Conservation (phyloP, 2,113 vertebrate genomes). For the Pluvialis apricaria region DNA sequence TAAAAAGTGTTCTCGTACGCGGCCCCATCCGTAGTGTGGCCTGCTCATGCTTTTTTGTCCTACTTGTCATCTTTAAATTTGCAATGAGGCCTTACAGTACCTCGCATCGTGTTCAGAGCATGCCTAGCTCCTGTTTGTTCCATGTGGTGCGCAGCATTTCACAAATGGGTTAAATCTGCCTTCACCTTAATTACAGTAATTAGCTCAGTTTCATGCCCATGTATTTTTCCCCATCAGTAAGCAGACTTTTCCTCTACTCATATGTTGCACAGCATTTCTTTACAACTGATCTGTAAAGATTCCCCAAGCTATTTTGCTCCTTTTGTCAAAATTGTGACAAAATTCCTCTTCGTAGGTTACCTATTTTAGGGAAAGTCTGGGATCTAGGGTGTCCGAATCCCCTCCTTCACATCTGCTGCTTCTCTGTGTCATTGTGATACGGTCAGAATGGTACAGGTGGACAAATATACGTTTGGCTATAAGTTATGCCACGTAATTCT, state of each 20-base stretch:
- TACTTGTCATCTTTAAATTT: not conserved
- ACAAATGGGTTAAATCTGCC: not conserved
- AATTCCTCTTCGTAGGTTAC: not conserved
- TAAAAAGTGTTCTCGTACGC: too few relatives aligned
- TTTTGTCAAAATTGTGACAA: not conserved
- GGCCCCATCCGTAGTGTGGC: not conserved
- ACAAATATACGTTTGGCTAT: rapidly evolving
- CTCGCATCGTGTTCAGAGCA: not conserved
- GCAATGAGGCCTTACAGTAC: not conserved
- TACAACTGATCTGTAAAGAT: too few relatives aligned
- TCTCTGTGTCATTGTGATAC: rapidly evolving
- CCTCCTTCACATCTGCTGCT: not conserved
- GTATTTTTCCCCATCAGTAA: not conserved
- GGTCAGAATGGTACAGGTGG: not conserved
- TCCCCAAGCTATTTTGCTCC: not conserved
- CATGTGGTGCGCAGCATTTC: not conserved
- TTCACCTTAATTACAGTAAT: not conserved
- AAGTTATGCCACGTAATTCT: not conserved
- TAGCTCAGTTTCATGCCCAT: not conserved
- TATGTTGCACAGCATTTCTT: not conserved
- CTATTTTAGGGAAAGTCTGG: not conserved
- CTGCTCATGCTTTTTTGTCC: too few relatives aligned
- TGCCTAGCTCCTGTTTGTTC: not conserved
- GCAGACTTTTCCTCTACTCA: not conserved
- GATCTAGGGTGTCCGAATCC: not conserved